Evolutionary conservation across 1,140 invertebrate genomes (phyloP).

Genomic region (Nylanderia fulva): DNA sequence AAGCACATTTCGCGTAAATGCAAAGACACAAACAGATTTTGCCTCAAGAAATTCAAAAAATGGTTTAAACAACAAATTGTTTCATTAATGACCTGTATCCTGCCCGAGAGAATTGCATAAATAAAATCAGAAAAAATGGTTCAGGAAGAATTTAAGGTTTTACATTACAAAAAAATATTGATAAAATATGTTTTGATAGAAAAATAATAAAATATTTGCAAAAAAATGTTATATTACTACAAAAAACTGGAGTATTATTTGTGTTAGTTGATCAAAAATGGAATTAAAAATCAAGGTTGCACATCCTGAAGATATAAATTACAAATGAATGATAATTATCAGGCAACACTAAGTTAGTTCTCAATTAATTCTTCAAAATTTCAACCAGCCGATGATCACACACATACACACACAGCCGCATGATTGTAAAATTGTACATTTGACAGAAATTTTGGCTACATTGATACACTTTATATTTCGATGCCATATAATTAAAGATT

Average conservation of each 20-base stretch:
- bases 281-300: background rate
- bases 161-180: background rate
- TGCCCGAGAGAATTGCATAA: background rate
- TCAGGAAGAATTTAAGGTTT: background rate
- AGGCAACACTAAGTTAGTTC: background rate
- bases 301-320: background rate
- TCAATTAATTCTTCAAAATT: conserved; percentile 14
- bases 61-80: background rate
- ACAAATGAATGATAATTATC: conserved; percentile 3
- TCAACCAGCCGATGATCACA: background rate
- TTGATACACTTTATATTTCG: background rate
- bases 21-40: background rate
- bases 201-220: too few species aligned
- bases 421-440: conserved; percentile 26
- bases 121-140: conserved; percentile 13
- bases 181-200: background rate
- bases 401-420: background rate
- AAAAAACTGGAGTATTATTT: background rate
- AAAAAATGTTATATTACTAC: background rate
- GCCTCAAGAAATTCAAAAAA: background rate
- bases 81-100: background rate
- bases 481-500: conserved; percentile 15
- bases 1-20: background rate
- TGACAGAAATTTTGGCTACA: background rate
- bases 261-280: background rate